Conservation (phyloP, 2,888 invertebrate species). For the Eretmocerus hayati region DNA sequence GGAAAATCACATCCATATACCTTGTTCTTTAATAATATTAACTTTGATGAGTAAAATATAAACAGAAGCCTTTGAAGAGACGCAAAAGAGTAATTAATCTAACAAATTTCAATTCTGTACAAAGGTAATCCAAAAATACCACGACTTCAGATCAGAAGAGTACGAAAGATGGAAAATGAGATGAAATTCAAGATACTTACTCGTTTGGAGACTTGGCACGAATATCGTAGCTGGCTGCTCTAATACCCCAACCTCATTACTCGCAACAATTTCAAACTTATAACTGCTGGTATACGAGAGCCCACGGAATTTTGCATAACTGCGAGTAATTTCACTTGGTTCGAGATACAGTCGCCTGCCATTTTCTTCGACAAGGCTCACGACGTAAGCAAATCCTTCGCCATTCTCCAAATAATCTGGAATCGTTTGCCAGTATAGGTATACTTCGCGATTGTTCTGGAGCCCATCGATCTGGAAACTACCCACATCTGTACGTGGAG, state of each 20-base stretch:
- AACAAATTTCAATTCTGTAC: too few relatives aligned
- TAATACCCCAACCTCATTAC: constrained; percentile 57
- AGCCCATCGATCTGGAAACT: constrained; percentile 59
- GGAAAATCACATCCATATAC: too few relatives aligned
- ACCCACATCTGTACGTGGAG: constrained; percentile 66
- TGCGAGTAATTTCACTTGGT: constrained; percentile 53
- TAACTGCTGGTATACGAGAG: constrained; percentile 47
- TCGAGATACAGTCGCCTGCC: constrained; percentile 42
- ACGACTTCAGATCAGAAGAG: too few relatives aligned
- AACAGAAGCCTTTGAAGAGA: too few relatives aligned
- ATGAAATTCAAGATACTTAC: constrained; percentile 41
- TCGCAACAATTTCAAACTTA: constrained; percentile 56
- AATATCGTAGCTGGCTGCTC: constrained; percentile 52
- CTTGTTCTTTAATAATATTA: too few relatives aligned
- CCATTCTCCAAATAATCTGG: constrained; percentile 65
- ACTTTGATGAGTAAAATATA: too few relatives aligned
- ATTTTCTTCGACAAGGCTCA: constrained; percentile 48
- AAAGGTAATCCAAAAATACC: too few relatives aligned
- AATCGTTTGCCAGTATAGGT: constrained; percentile 75
- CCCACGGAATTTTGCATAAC: constrained; percentile 56
- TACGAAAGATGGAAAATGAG: constrained; percentile 2
- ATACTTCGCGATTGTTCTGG: constrained; percentile 54
- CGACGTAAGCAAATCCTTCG: constrained; percentile 63
- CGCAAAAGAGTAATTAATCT: too few relatives aligned
- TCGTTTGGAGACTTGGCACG: constrained; percentile 54